Percentiles rank a stretch among this genome's conserved stretches.
These are phyloP conservation scores for Dendrocopos noguchii DNA, from an alignment of 2,113 vertebrate genomes.

Conservation along the genomic window DNA sequence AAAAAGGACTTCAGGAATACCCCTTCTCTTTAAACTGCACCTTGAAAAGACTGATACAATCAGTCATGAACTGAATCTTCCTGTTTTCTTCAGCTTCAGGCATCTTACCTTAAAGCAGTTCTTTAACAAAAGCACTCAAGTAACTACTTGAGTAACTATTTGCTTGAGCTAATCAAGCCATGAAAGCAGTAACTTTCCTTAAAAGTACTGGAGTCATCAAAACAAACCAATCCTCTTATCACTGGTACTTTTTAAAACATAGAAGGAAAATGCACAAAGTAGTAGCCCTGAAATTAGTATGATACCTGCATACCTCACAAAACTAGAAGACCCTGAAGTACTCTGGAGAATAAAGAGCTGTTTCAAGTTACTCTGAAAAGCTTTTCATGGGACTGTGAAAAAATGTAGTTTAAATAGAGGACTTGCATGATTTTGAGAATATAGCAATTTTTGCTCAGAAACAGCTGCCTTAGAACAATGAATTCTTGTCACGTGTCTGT, in stretches of 20 bases:
- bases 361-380: background rate
- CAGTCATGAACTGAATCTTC: background rate
- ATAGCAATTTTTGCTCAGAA: background rate
- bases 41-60: background rate
- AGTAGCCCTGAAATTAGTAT: background rate
- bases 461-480: background rate
- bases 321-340: background rate
- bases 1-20: background rate
- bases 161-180: background rate
- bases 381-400: background rate
- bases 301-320: background rate
- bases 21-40: background rate
- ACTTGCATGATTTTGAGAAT: fast-evolving
- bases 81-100: background rate
- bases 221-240: background rate
- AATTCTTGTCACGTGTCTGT: background rate
- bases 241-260: background rate
- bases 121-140: background rate
- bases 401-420: background rate
- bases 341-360: background rate
- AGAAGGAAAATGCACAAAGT: background rate
- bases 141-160: background rate
- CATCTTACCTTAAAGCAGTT: background rate
- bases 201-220: background rate
- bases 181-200: background rate